Percentiles rank a stretch among this genome's conserved stretches.
Evolutionary conservation across 1,140 invertebrate species (phyloP).

Genomic region (Formica selysi): DNA sequence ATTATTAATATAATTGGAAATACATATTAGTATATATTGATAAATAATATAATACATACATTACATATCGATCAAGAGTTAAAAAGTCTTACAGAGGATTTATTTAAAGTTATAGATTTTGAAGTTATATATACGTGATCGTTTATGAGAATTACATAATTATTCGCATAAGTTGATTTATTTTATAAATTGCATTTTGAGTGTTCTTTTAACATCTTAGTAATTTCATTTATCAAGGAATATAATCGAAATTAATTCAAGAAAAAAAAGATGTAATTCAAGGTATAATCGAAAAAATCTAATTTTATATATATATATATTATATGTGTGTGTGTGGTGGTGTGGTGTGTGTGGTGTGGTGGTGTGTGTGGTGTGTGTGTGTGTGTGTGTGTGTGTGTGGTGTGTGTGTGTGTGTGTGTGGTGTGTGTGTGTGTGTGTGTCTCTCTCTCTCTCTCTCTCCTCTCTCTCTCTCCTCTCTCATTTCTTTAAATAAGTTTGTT

Average conservation of each 20-base stretch:
- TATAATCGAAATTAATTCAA: too few species aligned
- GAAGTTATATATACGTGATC: not conserved
- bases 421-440: too few species aligned
- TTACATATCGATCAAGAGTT: not conserved
- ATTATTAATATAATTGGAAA: slow-evolving; percentile 6
- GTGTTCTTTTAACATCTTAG: too few species aligned
- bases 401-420: too few species aligned
- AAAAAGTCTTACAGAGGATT: not conserved
- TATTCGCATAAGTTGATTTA: too few species aligned
- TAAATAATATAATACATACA: not conserved
- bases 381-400: too few species aligned
- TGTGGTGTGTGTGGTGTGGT: too few species aligned
- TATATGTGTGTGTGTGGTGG: too few species aligned
- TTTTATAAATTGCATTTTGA: too few species aligned
- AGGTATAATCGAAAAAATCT: not conserved
- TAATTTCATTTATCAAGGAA: too few species aligned
- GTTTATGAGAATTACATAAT: not conserved
- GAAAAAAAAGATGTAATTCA: too few species aligned
- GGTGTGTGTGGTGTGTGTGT: too few species aligned
- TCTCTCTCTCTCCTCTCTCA: not conserved
- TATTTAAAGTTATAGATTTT: not conserved
- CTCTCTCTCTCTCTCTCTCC: not conserved
- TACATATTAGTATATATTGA: not conserved
- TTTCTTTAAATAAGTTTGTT: not conserved
- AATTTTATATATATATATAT: not conserved